Evolutionary conservation across 2,797 vertebrate species (phyloP), one percentile per base, ranked within the genome.

Genomic region (Danio aesculapii): DNA sequence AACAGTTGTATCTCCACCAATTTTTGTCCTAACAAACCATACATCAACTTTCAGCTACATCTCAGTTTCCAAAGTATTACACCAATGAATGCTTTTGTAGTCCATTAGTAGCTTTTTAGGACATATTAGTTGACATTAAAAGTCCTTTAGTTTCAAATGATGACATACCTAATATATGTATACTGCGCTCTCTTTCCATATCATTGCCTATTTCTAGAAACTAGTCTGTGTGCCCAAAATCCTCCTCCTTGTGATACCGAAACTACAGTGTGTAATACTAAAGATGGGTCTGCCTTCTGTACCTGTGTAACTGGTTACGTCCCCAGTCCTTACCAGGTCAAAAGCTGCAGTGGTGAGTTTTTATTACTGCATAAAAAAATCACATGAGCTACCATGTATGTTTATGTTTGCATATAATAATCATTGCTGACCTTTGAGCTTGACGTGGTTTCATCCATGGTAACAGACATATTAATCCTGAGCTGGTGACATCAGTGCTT

Each of bases 271-370:
- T 95, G 92, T 75, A 6, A 0, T 0, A 0, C 0, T 0, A 6
- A 0, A 2, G 43, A 43, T 0, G 92, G 91, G 4, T 0, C 0
- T 1, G 10, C 71, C 53, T 0, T 0, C 0, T 95, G 94, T 84
- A n/a, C n/a, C 83, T 95, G 94, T 81, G 81, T 9, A 55, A 0
- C 69, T 0, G 94, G 92, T 64, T 92, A 81, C 82, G 9, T 94
- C 73, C 39, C 47, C 3, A 75, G 2, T 0, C 30, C 44, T 6
- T 94, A 91, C 88, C 86, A 90, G 63, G 57, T 43, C 64, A 87
- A 0, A 53, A 93, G 81, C 85, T 95, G 94, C 86, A 84, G 0
- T 88, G 93, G 94, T 95, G 80, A 88, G 75, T 77, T 66, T n/a
- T 61, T 46, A 41, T 41, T 44, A 19, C n/a, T 67, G 8, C 10